phyloP scores from a whole-genome alignment of 1,140 invertebrate species.

The Zelostemma sp. region DNA sequence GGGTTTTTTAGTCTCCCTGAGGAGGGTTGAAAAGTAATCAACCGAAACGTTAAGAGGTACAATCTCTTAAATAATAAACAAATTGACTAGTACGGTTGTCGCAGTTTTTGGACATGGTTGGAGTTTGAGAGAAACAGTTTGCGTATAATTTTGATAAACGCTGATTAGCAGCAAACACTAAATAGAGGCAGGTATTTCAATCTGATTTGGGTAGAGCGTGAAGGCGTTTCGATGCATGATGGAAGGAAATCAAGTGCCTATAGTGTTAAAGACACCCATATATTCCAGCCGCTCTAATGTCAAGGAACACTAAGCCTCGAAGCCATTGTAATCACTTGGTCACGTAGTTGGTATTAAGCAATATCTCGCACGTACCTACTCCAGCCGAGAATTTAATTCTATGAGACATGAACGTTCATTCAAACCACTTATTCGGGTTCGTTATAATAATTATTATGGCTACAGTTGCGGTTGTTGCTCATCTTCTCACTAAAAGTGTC shows the following conservation, averaged over 20 bases:
- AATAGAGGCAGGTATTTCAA: conserved; percentile 26
- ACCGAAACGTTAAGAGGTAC: no score
- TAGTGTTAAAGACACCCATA: conserved; percentile 42
- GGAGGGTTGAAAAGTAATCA: no score
- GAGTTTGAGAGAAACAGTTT: no score
- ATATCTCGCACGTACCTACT: conserved; percentile 30
- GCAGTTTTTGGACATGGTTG: no score
- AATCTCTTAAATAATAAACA: no score
- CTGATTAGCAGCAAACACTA: no score
- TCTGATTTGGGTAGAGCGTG: conserved; percentile 20
- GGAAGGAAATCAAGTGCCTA: conserved; percentile 42
- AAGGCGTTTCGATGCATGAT: conserved; percentile 29
- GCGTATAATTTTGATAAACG: no score
- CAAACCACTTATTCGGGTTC: not conserved
- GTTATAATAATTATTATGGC: not conserved
- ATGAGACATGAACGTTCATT: conserved; percentile 23
- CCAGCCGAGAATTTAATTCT: conserved; percentile 22
- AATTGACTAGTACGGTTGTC: no score
- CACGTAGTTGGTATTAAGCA: conserved; percentile 47
- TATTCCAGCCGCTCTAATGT: conserved; percentile 44
- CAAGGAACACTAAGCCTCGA: conserved; percentile 40
- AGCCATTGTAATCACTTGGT: conserved; percentile 50
- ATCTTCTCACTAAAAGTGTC: no score
- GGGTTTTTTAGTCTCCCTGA: no score
- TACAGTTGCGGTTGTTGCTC: not conserved